Evolutionary conservation across 2,888 invertebrate genomes (phyloP), one percentile per base, ranked within the genome.

Genomic region (Clivina fossor): DNA sequence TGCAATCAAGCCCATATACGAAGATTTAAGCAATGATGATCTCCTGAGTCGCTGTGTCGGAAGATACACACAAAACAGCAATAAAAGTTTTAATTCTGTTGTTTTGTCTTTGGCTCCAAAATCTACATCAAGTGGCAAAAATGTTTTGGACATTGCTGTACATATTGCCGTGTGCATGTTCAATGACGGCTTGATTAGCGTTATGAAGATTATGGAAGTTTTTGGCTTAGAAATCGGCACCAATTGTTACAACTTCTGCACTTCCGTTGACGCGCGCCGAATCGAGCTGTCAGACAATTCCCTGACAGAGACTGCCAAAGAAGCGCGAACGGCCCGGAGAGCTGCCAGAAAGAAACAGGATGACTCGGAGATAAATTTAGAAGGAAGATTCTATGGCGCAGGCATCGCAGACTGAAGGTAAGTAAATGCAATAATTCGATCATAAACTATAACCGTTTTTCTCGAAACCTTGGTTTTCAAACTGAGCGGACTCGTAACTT

Each of bases 21-120:
- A 59, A 47, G 49, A 54, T 19, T 49, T 59, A 16, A 56, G 51
- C 41, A 50, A 32, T 49, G 60, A 54, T 58, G 58, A 56, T 44
- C 41, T 22, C 35, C 41, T 30, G 49, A 50, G 33, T 7, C 8
- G 33, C 48, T 61, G 58, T 58, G 44, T 48, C 22, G 38, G 51
- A 20, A 47, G 54, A 37, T 51, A 57, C 33, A 60, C 58, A 20
- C 58, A 56, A 30, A 61, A 62, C 51, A 15, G 32, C 19, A 60
- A 59, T 55, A 57, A 59, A 33, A 58, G 57, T 32, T 43, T 59
- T 20, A 53, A 57, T 38, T 33, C 44, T 37, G 26, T 32, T 35
- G 53, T 59, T 40, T 59, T 57, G 57, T 56, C 50, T 26, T 56
- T 59, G 15, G 44, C 48, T 40, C 58, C 56, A 24, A 61, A 61